These are phyloP conservation scores for Corynorhinus townsendii DNA, from an alignment of 2,113 vertebrate species.

Conservation along the genomic window DNA sequence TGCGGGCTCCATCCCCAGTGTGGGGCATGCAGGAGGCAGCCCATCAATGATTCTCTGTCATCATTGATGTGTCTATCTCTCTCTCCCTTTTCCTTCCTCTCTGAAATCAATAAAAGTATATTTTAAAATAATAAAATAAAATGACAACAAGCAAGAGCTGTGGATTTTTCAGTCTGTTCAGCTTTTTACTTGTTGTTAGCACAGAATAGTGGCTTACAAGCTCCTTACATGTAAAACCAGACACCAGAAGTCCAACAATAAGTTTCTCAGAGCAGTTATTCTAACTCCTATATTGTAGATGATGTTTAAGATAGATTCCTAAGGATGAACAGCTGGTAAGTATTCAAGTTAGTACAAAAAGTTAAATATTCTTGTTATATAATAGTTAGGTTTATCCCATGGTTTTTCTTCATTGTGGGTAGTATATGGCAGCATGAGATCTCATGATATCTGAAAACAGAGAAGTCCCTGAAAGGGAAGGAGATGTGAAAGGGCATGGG, in stretches of 20 bases:
- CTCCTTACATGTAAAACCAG: background rate
- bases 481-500: background rate
- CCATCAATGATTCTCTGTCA: too few relatives aligned
- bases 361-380: background rate
- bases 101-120: too few relatives aligned
- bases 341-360: background rate
- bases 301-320: background rate
- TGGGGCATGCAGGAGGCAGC: too few relatives aligned
- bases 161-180: background rate
- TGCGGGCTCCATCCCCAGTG: too few relatives aligned
- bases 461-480: background rate
- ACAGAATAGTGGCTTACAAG: background rate
- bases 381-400: background rate
- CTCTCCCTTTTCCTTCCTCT: too few relatives aligned
- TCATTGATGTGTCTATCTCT: too few relatives aligned
- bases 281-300: background rate
- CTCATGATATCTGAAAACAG: background rate
- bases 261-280: background rate
- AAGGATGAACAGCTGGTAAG: background rate
- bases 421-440: background rate
- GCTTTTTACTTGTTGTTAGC: background rate
- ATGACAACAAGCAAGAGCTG: background rate
- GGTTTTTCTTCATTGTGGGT: background rate
- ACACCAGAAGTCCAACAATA: background rate
- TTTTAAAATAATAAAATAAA: background rate